phyloP scores from a whole-genome alignment of 2,797 vertebrate species.

The Gila robusta region DNA sequence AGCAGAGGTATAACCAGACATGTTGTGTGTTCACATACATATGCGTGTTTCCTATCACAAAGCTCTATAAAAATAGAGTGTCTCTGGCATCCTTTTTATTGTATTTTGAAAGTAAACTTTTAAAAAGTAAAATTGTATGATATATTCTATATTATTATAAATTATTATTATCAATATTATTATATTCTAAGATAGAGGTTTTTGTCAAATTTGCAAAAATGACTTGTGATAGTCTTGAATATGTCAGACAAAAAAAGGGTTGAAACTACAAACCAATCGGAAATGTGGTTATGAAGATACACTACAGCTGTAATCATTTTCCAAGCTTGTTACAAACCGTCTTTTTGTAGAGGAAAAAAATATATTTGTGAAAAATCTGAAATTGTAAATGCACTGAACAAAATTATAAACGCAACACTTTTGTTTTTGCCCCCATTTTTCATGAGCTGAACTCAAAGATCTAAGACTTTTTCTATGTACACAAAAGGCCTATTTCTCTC shows the following conservation, averaged over 20 bases:
- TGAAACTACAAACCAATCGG: neutral
- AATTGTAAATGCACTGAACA: no score
- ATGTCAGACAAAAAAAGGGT: neutral
- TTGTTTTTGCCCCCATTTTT: no score
- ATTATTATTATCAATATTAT: no score
- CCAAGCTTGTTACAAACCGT: neutral
- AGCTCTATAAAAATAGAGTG: neutral
- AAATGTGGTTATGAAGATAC: neutral
- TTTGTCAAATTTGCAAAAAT: neutral
- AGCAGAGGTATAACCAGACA: constrained; percentile 6
- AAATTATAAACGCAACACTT: no score
- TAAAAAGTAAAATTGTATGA: neutral
- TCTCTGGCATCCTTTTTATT: neutral
- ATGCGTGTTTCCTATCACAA: neutral
- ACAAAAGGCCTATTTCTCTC: no score
- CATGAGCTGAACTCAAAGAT: no score
- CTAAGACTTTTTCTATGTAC: no score
- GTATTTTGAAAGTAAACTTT: neutral
- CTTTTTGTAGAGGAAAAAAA: neutral
- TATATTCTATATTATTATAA: neutral
- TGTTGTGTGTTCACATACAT: constrained; percentile 27
- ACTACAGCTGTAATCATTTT: no score
- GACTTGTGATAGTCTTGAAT: neutral
- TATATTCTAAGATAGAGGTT: neutral
- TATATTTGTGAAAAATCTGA: neutral